Evolutionary conservation across 2,113 vertebrate species (phyloP), one percentile per base, ranked within the genome.

Genomic region (Nicator chloris): DNA sequence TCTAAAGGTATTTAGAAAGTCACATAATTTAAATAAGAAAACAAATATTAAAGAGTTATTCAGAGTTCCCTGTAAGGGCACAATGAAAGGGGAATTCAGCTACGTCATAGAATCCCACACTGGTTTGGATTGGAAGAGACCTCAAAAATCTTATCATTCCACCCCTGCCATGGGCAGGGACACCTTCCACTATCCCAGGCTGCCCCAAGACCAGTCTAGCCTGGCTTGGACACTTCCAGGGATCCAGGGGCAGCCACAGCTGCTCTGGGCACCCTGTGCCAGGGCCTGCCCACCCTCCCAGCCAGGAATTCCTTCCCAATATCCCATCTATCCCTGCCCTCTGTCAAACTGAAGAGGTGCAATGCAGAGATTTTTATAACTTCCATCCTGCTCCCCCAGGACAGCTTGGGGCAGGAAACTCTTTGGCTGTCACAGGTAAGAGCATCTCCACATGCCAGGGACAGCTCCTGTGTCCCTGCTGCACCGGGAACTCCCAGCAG

Each of bases 181-280:
- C 60, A 39, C 23, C 24, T 60, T 0, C 39, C 69, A 18, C 30
- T 6, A 0, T 2, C 4, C 61, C 45, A n/a, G 68, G 33, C 0
- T 39, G 60, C 44, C 39, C 59, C 59, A 3, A 56, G 15, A 15
- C 31, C 24, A 0, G 1, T 56, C 59, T 66, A 65, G 0, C 51
- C 53, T 26, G 53, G 45, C 33, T 31, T 24, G 86, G 14, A 0
- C 61, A 53, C 23, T 68, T 0, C 45, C 78, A 75, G 69, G 45
- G 53, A 30, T 47, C 15, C 70, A 66, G 53, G 45, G 40, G 11
- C 70, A 76, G n/a, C 61, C 53, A 2, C 70, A 68, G 61, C 70
- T 47, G 0, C 23, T 75, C 69, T 53, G 53, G 22, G 19, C 37
- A 73, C 4, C 23, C 19, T 88, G 19, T 53, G 19, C 60, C 69